A percentile compares a stretch with the other conserved stretches of the same genome.
Conservation (phyloP, 1,140 invertebrate species). For the Papilio xuthus region DNA sequence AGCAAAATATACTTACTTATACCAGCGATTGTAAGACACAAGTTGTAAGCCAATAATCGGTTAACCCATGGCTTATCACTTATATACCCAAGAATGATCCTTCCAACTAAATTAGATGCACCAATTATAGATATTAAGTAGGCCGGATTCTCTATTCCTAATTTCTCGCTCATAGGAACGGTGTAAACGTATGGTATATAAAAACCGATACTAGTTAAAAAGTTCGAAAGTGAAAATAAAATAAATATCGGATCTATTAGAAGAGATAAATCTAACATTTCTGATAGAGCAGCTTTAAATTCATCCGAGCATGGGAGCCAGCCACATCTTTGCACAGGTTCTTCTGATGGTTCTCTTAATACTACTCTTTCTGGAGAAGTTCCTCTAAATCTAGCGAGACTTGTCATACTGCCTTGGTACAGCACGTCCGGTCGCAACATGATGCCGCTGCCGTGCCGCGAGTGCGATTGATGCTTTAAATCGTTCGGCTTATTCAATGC, state of each 20-base stretch:
- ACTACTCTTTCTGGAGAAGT: slow-evolving; percentile 70
- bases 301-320: slow-evolving; percentile 82
- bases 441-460: slow-evolving; percentile 85
- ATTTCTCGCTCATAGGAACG: slow-evolving; percentile 84
- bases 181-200: slow-evolving; percentile 96
- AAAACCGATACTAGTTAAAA: slow-evolving; percentile 97
- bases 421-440: slow-evolving; percentile 93
- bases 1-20: slow-evolving; percentile 84
- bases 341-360: slow-evolving; percentile 51
- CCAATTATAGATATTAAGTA: slow-evolving; percentile 91
- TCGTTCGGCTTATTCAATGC: slow-evolving; percentile 79
- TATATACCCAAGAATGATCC: slow-evolving; percentile 92
- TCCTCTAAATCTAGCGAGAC: slow-evolving; percentile 70
- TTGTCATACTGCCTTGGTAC: slow-evolving; percentile 90
- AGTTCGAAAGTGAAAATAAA: slow-evolving; percentile 95
- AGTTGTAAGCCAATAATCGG: slow-evolving; percentile 93
- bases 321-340: slow-evolving; percentile 77
- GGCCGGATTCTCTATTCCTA: slow-evolving; percentile 82
- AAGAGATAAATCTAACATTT: slow-evolving; percentile 93
- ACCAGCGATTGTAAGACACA: slow-evolving; percentile 92
- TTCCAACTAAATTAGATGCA: slow-evolving; percentile 93
- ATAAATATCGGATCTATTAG: slow-evolving; percentile 94
- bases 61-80: slow-evolving; percentile 95
- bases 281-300: slow-evolving; percentile 86
- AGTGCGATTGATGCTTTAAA: slow-evolving; percentile 57